These are phyloP conservation scores for Plectus sambesii DNA, from an alignment of 1,140 invertebrate genomes.

Conservation along the genomic window DNA sequence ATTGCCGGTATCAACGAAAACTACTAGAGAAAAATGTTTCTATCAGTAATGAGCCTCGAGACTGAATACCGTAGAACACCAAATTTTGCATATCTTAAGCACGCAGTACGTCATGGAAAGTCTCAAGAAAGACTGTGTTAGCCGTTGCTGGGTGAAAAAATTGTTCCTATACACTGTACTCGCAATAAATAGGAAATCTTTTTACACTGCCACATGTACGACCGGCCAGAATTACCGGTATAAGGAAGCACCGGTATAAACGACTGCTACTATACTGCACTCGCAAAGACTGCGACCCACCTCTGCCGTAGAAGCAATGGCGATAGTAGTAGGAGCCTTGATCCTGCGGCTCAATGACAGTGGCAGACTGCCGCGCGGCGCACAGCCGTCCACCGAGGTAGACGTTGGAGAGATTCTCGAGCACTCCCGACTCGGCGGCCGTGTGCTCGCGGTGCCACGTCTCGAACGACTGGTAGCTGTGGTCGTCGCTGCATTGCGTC, in stretches of 20 bases:
- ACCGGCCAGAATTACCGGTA: too few relatives aligned
- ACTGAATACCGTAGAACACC: too few relatives aligned
- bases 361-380: conserved; percentile 37
- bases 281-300: conserved; percentile 17
- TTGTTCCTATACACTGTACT: too few relatives aligned
- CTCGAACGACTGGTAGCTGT: conserved; percentile 25
- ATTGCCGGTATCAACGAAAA: too few relatives aligned
- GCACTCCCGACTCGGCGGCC: conserved; percentile 35
- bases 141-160: too few relatives aligned
- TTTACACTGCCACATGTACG: too few relatives aligned
- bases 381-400: conserved; percentile 43
- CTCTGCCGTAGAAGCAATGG: conserved; percentile 42
- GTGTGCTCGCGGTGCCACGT: conserved; percentile 45
- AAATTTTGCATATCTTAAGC: too few relatives aligned
- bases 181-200: too few relatives aligned
- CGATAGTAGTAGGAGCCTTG: conserved; percentile 41
- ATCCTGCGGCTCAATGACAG: conserved; percentile 43
- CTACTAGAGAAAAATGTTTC: too few relatives aligned
- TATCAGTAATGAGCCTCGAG: too few relatives aligned
- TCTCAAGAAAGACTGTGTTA: too few relatives aligned
- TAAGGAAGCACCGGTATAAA: conserved; percentile 11
- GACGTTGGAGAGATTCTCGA: conserved; percentile 45
- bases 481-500: conserved; percentile 16
- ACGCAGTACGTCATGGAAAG: too few relatives aligned
- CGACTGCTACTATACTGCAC: not conserved